These are phyloP conservation scores for Panagrolaimus sp. DNA, from an alignment of 1,140 invertebrate species.

Conservation along the genomic window DNA sequence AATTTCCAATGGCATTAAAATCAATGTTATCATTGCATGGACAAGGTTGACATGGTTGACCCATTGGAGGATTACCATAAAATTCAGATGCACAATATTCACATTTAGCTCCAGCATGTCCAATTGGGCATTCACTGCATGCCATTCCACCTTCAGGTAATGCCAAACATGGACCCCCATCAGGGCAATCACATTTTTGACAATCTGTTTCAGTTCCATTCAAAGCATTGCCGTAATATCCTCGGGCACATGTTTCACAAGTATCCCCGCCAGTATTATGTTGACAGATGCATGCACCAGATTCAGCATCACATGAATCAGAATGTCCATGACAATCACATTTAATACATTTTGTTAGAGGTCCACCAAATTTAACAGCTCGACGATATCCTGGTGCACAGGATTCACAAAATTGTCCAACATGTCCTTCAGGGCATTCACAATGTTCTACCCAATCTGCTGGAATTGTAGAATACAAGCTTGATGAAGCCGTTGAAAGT, in stretches of 20 bases:
- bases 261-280: constrained; percentile 88
- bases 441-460: constrained; percentile 91
- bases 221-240: constrained; percentile 91
- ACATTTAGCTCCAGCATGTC: constrained; percentile 70
- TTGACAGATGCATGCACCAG: constrained; percentile 66
- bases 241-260: constrained; percentile 83
- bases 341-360: constrained; percentile 82
- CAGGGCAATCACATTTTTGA: constrained; percentile 83
- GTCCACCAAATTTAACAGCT: constrained; percentile 78
- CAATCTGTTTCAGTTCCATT: constrained; percentile 80
- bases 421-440: constrained; percentile 80
- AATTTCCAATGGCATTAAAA: constrained; percentile 84
- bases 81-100: constrained; percentile 90
- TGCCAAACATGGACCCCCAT: constrained; percentile 81
- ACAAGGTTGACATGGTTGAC: constrained; percentile 73
- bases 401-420: constrained; percentile 89
- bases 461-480: constrained; percentile 65
- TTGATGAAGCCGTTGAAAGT: constrained; percentile 17
- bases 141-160: constrained; percentile 73
- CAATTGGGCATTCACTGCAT: constrained; percentile 85
- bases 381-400: constrained; percentile 87
- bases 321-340: constrained; percentile 94
- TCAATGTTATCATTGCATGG: constrained; percentile 93
- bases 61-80: constrained; percentile 75
- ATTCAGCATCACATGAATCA: constrained; percentile 86